Evolutionary conservation across 2,113 vertebrate genomes (phyloP), one percentile per base, ranked within the genome.

Genomic region (Aegotheles bennettii): DNA sequence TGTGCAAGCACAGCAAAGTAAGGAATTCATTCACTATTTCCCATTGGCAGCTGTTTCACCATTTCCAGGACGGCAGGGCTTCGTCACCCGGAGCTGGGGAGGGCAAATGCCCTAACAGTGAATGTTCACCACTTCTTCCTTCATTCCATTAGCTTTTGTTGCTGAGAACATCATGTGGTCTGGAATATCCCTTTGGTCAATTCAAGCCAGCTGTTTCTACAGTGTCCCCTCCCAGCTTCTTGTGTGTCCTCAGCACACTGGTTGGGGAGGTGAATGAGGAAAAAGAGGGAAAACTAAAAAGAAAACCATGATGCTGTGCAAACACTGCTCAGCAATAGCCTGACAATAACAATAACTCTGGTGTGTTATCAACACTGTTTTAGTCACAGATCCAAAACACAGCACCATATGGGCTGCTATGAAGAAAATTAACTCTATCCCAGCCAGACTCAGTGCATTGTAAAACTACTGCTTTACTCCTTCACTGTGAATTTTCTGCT

Each of bases 71-170:
- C 71, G 23, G 36, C 23, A 64, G 26, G 42, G 26, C 48, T 82
- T 68, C 2, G 2, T n/a, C 54, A 21, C 63, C 14, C 0, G 0
- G 5, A 23, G 7, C 28, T 18, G n/a, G 54, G 53, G 42, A 56
- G 64, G 50, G 31, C 56, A 70, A 50, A 38, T 8, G 4, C 13
- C 13, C 7, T 42, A 29, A 31, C 20, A 6, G 4, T 56, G 14
- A 33, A 33, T 0, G 0, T 38, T 47, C 2, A 9, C 20, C 8
- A 1, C 4, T 35, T 60, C 15, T 42, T 33, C 18, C 6, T 63
- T 23, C 13, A 4, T 53, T 71, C 45, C 31, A 5, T 12, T n/a
- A 60, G 25, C 33, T 57, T n/a, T 43, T 64, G 23, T 31, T 70
- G 47, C 48, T 40, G 68, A 56, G 48, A 63, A 21, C 6, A 13